These are phyloP conservation scores for Siniperca scherzeri DNA, from an alignment of 2,797 vertebrate genomes.

Conservation along the genomic window DNA sequence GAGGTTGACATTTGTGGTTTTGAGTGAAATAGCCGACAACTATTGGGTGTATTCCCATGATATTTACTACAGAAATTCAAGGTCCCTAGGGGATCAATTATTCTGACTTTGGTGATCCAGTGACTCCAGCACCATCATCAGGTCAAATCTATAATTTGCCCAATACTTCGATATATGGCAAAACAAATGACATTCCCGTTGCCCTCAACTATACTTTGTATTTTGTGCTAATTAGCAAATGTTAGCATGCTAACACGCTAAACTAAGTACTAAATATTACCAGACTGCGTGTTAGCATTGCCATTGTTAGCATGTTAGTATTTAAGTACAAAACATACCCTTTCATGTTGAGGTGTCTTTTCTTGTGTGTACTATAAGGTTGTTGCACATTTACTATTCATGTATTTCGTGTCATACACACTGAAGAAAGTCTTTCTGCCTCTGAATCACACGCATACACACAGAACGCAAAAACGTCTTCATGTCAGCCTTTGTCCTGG, in stretches of 20 bases:
- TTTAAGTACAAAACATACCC: background rate
- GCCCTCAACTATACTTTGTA: background rate
- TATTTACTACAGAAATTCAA: background rate
- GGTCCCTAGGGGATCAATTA: background rate
- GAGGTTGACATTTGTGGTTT: background rate
- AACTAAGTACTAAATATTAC: background rate
- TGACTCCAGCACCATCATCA: background rate
- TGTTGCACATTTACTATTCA: conserved; percentile 8
- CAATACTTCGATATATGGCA: no score
- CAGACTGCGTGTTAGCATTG: background rate
- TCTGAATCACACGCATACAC: background rate
- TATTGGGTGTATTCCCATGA: background rate
- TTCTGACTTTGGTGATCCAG: background rate
- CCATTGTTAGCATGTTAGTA: background rate
- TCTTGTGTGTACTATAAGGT: background rate
- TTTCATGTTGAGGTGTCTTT: no score
- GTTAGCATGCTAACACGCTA: background rate
- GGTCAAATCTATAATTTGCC: background rate
- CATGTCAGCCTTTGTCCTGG: conserved; percentile 31
- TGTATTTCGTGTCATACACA: background rate
- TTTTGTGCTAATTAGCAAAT: background rate
- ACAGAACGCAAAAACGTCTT: conserved; percentile 41
- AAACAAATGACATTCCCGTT: background rate
- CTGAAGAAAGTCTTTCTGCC: background rate
- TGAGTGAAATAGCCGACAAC: background rate